These are phyloP conservation scores for Pomatostomus ruficeps DNA, from an alignment of 2,113 vertebrate species.

Conservation along the genomic window DNA sequence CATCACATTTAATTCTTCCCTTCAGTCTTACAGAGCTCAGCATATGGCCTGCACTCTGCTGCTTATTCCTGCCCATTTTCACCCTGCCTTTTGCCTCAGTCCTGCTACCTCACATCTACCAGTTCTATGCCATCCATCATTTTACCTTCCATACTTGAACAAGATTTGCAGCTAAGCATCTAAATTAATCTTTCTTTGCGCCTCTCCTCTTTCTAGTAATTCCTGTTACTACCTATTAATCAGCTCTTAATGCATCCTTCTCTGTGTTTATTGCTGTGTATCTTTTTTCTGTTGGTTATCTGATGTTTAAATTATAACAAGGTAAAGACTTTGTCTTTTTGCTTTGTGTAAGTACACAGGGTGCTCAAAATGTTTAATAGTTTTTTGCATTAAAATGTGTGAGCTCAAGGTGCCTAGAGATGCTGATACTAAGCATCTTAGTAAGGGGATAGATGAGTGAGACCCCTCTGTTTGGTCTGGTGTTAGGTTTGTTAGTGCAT, in stretches of 20 bases:
- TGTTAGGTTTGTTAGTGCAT: neutral
- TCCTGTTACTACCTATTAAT: neutral
- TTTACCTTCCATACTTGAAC: neutral
- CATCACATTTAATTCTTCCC: neutral
- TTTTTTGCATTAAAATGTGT: neutral
- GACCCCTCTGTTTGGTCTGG: neutral
- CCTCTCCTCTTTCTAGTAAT: neutral
- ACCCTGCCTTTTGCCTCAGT: neutral
- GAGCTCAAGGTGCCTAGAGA: neutral
- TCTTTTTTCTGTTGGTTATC: neutral
- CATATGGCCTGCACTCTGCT: neutral
- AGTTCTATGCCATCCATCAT: neutral
- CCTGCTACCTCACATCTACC: neutral
- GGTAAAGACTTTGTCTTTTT: neutral
- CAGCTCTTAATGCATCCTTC: neutral
- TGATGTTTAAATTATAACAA: neutral
- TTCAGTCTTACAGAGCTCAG: neutral
- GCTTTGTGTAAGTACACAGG: neutral
- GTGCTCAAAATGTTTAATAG: neutral
- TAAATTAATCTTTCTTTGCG: neutral
- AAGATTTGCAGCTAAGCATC: neutral
- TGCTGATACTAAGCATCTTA: neutral
- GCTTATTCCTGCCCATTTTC: neutral
- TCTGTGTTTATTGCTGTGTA: neutral
- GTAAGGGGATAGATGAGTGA: neutral